phyloP scores from a whole-genome alignment of 1,140 invertebrate genomes.

The silkworm (Bombyx mori) region DNA sequence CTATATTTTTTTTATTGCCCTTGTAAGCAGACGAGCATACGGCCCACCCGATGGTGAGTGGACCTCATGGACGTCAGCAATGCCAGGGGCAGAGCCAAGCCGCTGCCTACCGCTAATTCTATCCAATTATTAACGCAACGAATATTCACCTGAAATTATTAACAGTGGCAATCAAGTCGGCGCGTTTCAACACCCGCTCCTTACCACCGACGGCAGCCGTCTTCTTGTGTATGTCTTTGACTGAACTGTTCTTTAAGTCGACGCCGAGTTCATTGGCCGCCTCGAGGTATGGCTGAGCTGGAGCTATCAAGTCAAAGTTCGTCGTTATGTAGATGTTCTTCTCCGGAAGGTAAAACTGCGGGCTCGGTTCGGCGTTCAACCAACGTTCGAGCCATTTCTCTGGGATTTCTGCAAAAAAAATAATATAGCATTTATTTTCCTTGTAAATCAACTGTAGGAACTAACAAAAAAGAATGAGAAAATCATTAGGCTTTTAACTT shows the following conservation, averaged over 20 bases:
- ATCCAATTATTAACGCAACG: no score
- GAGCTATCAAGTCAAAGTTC: constrained; percentile 80
- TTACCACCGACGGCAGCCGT: constrained; percentile 10
- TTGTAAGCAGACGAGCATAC: no score
- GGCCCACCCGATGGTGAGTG: no score
- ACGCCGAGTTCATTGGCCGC: constrained; percentile 35
- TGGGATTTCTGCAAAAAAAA: no score
- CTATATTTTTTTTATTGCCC: no score
- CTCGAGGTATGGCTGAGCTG: constrained; percentile 33
- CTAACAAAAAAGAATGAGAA: no score
- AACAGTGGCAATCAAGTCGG: constrained; percentile 51
- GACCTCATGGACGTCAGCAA: no score
- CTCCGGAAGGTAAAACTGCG: constrained; percentile 79
- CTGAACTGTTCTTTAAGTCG: constrained; percentile 30
- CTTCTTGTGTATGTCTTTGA: constrained; percentile 46
- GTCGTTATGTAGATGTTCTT: constrained; percentile 88
- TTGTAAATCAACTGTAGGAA: no score
- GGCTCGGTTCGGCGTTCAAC: constrained; percentile 69
- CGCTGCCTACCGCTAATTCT: no score
- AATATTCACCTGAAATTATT: constrained; percentile 48
- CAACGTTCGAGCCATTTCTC: constrained; percentile 73
- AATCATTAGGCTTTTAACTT: no score
- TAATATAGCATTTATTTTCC: no score
- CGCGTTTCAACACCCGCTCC: constrained; percentile 31
- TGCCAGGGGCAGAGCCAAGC: no score